phyloP scores from a whole-genome alignment of 2,113 vertebrate species.

The Salvator merianae region DNA sequence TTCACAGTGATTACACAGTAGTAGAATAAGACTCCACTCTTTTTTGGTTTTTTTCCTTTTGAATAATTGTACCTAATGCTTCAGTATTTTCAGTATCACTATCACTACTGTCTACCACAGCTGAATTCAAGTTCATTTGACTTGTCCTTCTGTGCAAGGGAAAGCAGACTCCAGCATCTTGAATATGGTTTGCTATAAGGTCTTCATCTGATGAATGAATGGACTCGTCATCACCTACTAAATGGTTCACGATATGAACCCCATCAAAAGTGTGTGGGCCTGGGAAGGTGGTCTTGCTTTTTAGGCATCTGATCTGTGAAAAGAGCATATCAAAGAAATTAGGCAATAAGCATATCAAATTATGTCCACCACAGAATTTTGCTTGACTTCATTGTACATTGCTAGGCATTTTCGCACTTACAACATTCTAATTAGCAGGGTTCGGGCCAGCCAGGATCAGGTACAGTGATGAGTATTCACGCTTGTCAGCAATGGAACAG shows the following conservation, averaged over 20 bases:
- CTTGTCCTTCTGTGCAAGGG: slow-evolving; percentile 68
- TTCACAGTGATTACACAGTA: slow-evolving; percentile 86
- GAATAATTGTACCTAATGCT: slow-evolving; percentile 59
- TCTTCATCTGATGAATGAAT: slow-evolving; percentile 95
- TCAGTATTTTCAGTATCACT: slow-evolving; percentile 81
- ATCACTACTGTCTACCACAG: slow-evolving; percentile 84
- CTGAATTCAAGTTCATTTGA: slow-evolving; percentile 78
- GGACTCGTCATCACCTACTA: slow-evolving; percentile 83
- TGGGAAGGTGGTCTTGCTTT: slow-evolving; percentile 83
- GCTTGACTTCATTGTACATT: background rate
- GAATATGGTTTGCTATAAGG: slow-evolving; percentile 74
- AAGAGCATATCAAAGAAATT: slow-evolving; percentile 50
- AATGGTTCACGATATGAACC: slow-evolving; percentile 96
- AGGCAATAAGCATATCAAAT: background rate
- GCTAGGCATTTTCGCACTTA: no score
- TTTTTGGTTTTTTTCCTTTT: slow-evolving; percentile 71
- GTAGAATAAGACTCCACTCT: slow-evolving; percentile 84
- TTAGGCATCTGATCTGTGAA: slow-evolving; percentile 89
- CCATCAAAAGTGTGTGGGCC: slow-evolving; percentile 88
- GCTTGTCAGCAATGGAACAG: no score
- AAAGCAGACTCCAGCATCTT: slow-evolving; percentile 69
- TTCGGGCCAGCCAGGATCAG: no score
- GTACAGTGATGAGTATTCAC: no score
- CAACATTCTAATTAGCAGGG: no score
- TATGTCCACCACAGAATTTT: background rate